These are phyloP conservation scores for Chionoecetes opilio DNA, from an alignment of 1,140 invertebrate genomes.

Conservation along the genomic window DNA sequence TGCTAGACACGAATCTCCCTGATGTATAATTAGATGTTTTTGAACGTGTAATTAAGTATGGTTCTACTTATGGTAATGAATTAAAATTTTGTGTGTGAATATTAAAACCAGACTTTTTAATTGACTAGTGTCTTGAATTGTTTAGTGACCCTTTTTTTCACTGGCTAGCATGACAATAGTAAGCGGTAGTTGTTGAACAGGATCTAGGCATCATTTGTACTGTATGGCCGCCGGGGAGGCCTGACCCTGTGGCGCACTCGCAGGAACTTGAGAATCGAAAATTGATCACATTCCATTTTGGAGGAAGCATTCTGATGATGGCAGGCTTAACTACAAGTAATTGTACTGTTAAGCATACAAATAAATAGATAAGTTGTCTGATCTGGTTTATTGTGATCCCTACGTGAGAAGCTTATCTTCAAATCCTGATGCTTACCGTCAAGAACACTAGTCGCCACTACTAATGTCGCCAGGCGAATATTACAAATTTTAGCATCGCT, in stretches of 20 bases:
- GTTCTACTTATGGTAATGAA: background rate
- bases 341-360: slow-evolving; percentile 20
- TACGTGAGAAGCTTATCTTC: too few relatives aligned
- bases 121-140: background rate
- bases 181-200: background rate
- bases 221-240: background rate
- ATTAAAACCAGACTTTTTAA: background rate
- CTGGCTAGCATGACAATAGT: background rate
- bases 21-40: background rate
- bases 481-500: too few relatives aligned
- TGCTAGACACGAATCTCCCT: slow-evolving; percentile 54
- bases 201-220: background rate
- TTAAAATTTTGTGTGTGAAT: background rate
- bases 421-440: too few relatives aligned
- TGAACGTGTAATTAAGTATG: background rate
- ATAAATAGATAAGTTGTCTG: too few relatives aligned
- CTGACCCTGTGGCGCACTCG: background rate
- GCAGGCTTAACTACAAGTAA: background rate
- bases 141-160: background rate
- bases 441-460: too few relatives aligned
- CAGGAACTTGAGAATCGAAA: background rate
- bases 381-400: too few relatives aligned
- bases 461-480: too few relatives aligned
- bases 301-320: background rate
- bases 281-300: background rate